Conservation (phyloP, 2,797 vertebrate genomes). For the Siniperca undulata region DNA sequence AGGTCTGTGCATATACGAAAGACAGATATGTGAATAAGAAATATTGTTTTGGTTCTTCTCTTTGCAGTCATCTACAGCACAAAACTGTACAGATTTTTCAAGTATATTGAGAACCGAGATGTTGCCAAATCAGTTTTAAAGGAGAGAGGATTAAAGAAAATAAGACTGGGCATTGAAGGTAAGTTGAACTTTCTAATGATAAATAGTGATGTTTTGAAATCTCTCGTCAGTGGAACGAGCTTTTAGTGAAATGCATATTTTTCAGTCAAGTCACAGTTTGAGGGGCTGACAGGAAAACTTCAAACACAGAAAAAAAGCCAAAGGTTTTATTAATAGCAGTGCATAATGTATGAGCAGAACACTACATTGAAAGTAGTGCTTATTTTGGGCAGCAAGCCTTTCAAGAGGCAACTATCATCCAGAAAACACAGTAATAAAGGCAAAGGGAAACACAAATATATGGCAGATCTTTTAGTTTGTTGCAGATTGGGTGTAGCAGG, state of each 20-base stretch:
- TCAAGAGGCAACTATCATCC: background rate
- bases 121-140: conserved; percentile 99
- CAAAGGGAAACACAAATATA: background rate
- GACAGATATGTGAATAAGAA: background rate
- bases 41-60: conserved; percentile 49
- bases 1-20: background rate
- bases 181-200: conserved; percentile 57
- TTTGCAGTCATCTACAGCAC: conserved; percentile 98
- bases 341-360: background rate
- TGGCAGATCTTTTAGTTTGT: background rate
- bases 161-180: conserved; percentile 98
- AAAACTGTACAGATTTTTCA: conserved; percentile 99
- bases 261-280: background rate
- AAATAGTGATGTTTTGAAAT: background rate
- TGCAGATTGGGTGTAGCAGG: background rate
- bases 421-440: background rate
- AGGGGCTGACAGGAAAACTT: background rate
- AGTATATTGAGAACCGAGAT: conserved; percentile 98
- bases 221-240: background rate
- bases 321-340: background rate
- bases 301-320: background rate
- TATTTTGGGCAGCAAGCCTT: background rate
- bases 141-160: conserved; percentile 98
- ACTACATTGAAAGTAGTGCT: background rate
- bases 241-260: background rate